Conservation (phyloP, 2,113 vertebrate genomes). For the Charina bottae region DNA sequence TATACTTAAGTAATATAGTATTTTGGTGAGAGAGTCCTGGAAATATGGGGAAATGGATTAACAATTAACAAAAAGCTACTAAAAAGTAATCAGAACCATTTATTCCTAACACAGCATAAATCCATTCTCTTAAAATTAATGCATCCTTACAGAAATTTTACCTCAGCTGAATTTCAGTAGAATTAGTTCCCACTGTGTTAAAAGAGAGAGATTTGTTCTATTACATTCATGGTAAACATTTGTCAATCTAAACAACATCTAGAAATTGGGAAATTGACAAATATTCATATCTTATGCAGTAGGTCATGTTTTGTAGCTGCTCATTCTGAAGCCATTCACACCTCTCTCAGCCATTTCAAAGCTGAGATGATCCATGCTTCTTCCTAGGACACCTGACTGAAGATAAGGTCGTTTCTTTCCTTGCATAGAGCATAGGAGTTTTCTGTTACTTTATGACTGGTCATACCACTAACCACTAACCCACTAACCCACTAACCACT, state of each 20-base stretch:
- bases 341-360: background rate
- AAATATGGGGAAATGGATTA: conserved; percentile 8
- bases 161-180: background rate
- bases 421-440: background rate
- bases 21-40: conserved; percentile 25
- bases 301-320: background rate
- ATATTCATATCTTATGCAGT: background rate
- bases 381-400: background rate
- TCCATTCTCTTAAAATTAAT: background rate
- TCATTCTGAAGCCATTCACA: background rate
- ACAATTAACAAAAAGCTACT: conserved; percentile 35
- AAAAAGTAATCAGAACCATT: conserved; percentile 7
- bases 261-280: background rate
- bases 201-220: background rate
- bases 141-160: background rate
- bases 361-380: background rate
- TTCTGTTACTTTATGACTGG: background rate
- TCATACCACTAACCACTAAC: too few species aligned
- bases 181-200: background rate
- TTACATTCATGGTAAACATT: background rate
- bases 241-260: background rate
- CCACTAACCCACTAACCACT: too few species aligned
- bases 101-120: background rate
- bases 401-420: background rate
- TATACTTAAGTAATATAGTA: conserved; percentile 40